Conservation (phyloP, 2,113 vertebrate genomes). For the Ardeotis arabs region DNA sequence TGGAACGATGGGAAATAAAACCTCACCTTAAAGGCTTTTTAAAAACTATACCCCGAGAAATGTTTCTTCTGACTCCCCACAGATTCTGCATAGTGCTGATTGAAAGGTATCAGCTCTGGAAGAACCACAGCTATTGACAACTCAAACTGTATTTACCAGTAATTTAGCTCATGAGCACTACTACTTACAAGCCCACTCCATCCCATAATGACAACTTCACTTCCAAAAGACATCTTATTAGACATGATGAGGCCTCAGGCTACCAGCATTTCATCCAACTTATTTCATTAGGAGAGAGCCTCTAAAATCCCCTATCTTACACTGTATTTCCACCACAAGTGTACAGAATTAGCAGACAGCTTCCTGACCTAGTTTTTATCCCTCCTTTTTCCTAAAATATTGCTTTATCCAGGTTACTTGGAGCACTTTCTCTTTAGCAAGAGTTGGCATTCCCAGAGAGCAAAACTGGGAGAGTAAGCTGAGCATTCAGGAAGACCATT, state of each 20-base stretch:
- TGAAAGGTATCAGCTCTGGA: not conserved
- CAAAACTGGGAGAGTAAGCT: not conserved
- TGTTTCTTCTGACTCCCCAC: not conserved
- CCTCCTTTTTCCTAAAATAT: not conserved
- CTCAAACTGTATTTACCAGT: not conserved
- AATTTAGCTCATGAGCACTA: not conserved
- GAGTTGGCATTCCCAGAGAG: not conserved
- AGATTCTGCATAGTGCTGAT: not conserved
- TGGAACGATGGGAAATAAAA: not conserved
- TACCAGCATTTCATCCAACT: not conserved
- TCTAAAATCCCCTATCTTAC: not conserved
- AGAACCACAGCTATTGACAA: not conserved
- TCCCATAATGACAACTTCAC: not conserved
- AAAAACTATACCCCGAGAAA: not conserved
- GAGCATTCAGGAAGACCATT: not conserved
- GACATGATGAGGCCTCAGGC: not conserved
- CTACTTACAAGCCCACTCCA: not conserved
- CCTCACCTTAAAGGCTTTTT: not conserved
- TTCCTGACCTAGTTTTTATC: not conserved
- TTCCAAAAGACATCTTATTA: not conserved
- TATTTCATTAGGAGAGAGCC: not conserved
- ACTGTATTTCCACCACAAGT: not conserved
- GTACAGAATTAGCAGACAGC: not conserved
- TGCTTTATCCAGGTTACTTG: not conserved
- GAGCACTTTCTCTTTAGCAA: not conserved